phyloP scores from a whole-genome alignment of 2,113 vertebrate genomes.

The Silurus glanis region DNA sequence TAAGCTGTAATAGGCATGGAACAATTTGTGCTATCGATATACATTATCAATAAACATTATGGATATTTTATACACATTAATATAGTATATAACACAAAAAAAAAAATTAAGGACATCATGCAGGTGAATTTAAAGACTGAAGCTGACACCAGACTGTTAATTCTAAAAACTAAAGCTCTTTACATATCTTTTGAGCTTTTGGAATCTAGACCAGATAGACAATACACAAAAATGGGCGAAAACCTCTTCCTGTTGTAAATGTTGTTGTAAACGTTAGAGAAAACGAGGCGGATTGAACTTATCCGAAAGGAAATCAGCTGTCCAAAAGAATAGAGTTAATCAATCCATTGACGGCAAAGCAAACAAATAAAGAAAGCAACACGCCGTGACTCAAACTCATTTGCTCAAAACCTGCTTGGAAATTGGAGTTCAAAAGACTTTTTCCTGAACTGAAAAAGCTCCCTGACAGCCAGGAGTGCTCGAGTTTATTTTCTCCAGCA shows the following conservation, averaged over 20 bases:
- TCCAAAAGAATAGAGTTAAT: neutral
- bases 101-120: no score
- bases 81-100: no score
- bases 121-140: neutral
- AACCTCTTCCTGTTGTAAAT: neutral
- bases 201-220: neutral
- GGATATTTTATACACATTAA: no score
- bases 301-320: neutral
- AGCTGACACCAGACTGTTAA: neutral
- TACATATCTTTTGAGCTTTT: neutral
- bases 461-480: conserved; percentile 35
- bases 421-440: conserved; percentile 18
- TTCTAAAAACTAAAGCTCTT: neutral
- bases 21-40: no score
- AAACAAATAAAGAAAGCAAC: neutral
- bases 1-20: no score
- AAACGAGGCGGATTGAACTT: neutral
- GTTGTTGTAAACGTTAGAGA: neutral
- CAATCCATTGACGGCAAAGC: neutral
- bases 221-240: neutral
- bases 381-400: neutral
- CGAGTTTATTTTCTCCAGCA: conserved; percentile 66
- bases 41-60: no score
- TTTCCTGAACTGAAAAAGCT: conserved; percentile 1
- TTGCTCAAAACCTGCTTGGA: conserved; percentile 1